A percentile compares a stretch with the other conserved stretches of the same genome.
Evolutionary conservation across 2,888 invertebrate species (phyloP).

Genomic region (Agrotis clavis): DNA sequence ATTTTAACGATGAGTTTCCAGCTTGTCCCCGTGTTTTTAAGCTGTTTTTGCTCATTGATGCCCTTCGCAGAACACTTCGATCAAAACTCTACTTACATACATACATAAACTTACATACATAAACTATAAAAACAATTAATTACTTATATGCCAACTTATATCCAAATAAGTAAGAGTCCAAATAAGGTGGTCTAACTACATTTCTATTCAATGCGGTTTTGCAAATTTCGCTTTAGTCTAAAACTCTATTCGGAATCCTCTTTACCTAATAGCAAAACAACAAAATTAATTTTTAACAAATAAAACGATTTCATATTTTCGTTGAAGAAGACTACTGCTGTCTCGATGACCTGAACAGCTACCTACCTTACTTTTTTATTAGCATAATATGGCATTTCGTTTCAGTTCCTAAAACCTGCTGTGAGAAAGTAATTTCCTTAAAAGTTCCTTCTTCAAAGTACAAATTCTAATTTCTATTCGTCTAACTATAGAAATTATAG

Average conservation of each 20-base stretch:
- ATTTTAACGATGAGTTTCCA: conserved; percentile 18
- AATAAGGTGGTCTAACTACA: neutral
- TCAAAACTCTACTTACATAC: neutral
- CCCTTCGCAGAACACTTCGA: neutral
- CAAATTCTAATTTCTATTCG: too few species aligned
- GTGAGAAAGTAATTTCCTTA: neutral
- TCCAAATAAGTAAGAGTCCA: neutral
- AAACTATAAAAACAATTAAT: neutral
- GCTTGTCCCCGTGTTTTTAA: neutral
- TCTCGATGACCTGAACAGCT: too few species aligned
- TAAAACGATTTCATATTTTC: neutral
- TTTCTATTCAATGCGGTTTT: neutral
- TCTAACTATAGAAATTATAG: too few species aligned
- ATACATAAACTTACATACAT: too few species aligned
- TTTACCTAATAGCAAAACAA: neutral
- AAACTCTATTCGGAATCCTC: neutral
- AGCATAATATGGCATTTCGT: neutral
- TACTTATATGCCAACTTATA: neutral
- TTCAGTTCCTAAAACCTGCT: neutral
- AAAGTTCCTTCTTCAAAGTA: neutral
- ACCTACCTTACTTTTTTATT: neutral
- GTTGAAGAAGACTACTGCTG: neutral
- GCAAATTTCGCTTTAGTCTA: neutral
- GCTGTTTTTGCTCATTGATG: too few species aligned
- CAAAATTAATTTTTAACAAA: too few species aligned